Evolutionary conservation across 2,113 vertebrate genomes (phyloP).

Genomic region (Phrynosoma platyrhinos): DNA sequence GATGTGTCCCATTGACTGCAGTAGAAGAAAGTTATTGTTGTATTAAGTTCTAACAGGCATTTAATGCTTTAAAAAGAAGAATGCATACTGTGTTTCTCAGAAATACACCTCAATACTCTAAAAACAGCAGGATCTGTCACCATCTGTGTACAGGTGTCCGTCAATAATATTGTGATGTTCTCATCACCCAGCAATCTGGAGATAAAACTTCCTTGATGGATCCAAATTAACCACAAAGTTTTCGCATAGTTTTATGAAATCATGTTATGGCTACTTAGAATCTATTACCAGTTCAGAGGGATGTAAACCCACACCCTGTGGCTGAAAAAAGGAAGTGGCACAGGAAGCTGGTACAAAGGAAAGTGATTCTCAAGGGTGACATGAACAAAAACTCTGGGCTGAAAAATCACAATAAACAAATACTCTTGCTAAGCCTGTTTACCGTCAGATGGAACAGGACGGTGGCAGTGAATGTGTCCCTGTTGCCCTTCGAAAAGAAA

Average conservation of each 20-base stretch:
- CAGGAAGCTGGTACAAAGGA: not conserved
- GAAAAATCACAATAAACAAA: not conserved
- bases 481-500: not conserved
- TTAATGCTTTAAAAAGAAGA: not conserved
- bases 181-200: not conserved
- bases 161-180: not conserved
- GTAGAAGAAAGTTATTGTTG: not conserved
- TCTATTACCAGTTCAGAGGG: not conserved
- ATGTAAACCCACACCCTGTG: not conserved
- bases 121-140: no score
- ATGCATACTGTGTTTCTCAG: not conserved
- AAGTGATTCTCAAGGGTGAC: not conserved
- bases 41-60: not conserved
- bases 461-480: not conserved
- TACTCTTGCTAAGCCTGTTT: not conserved
- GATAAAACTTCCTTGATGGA: not conserved
- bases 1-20: not conserved
- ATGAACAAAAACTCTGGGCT: not conserved
- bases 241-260: not conserved
- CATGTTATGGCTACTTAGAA: not conserved
- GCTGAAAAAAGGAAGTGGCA: not conserved
- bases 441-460: no score
- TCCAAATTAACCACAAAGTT: not conserved
- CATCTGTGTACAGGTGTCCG: not conserved
- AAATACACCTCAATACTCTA: not conserved